Evolutionary conservation across 2,888 invertebrate species (phyloP), one percentile per base, ranked within the genome.

Genomic region (Harpalus rufipes): DNA sequence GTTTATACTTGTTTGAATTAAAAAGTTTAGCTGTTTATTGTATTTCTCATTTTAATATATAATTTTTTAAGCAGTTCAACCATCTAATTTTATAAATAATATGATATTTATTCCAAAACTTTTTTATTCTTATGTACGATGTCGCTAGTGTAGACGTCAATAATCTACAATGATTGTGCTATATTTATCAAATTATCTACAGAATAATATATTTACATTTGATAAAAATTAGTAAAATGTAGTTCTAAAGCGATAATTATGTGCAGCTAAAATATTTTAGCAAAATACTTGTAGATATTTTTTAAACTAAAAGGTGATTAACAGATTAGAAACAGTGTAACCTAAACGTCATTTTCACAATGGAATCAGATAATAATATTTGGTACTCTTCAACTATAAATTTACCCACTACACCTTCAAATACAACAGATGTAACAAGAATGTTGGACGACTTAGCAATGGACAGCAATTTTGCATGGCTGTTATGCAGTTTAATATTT

Each of bases 401-500:
- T 74, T n/a, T 39, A n/a, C 61, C 51, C 4, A 76, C 84, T 7
- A 84, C 78, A 32, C 63, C 84, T 7, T 61, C 84, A 16, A 84
- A 84, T 51, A 51, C 63, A 25, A 56, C 78, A 44, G 78, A 84
- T 51, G 51, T 18, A 12, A 84, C 63, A 21, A 83, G 41, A 39
- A 72, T 76, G 76, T 90, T 94, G 87, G 94, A 96, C 87, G 94
- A 96, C 89, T 92, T 96, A 87, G 94, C 94, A 90, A 94, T 95
- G 94, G 96, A 97, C 91, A 94, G 95, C 88, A 96, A 96, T 90
- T 94, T 95, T 89, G 92, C 93, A 78, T 95, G 95, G 92, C 92
- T 97, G 87, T 92, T 98, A 25, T 95, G 95, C 88, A 97, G 97
- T 85, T 92, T 97, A 78, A 93, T 96, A 87, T 95, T 96, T 86